Evolutionary conservation across 2,113 vertebrate species (phyloP), one percentile per base, ranked within the genome.

Genomic region (Pluvianellus socialis): DNA sequence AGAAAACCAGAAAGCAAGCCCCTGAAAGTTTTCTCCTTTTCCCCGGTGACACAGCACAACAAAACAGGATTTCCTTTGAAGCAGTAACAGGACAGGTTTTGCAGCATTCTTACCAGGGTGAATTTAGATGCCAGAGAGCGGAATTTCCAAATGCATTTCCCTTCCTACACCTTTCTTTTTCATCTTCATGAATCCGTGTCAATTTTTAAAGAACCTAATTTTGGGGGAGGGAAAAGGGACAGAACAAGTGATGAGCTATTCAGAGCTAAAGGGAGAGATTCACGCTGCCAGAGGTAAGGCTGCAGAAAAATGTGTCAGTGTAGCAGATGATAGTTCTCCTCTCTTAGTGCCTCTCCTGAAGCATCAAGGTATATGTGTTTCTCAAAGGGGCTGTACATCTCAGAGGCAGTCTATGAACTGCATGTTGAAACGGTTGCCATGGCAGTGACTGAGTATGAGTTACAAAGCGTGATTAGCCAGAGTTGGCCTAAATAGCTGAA

Each of bases 301-400:
- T 61, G 92, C 55, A 87, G 89, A 90, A 88, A 96, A 96, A 94
- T 79, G 81, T 96, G 95, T 93, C 91, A 96, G 82, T 27, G 17
- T 92, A 92, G 91, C 86, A 93, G 89, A 88, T 89, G 90, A 93
- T 74, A 58, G 91, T 87, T 86, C 80, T 96, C 38, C 66, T 88
- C 71, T 95, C 87, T 72, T 92, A 88, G 87, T 79, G 75, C 79
- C 75, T 97, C 79, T 94, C 84, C 49, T 68, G 95, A 95, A 94
- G 93, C 96, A 97, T 92, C 94, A 95, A 95, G 92, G 92, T 94
- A 33, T 94, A 63, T 21, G 35, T 91, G 86, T 81, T 94, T 94
- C 94, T 79, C 83, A 49, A 49, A 91, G 75, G 79, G 38, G 28
- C 72, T 50, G 81, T 70, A 70, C 26, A 32, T 58, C 32, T 75